A percentile compares a stretch with the other conserved stretches of the same genome.
Conservation (phyloP, 2,113 vertebrate species). For the Eolophus roseicapilla region DNA sequence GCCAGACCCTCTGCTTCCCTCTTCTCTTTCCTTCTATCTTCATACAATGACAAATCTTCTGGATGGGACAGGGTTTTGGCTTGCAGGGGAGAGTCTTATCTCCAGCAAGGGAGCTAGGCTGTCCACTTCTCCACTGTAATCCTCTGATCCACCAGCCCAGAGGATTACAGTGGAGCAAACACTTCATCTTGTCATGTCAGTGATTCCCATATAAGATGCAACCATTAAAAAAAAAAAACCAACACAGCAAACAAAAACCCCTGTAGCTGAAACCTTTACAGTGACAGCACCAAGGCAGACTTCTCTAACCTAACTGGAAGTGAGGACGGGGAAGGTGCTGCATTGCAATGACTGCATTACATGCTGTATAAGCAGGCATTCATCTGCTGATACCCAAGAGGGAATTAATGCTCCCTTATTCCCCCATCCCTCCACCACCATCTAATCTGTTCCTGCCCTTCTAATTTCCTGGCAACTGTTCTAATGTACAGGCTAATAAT, state of each 20-base stretch:
- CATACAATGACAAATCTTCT: not conserved
- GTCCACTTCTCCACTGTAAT: not conserved
- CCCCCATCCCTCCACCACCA: not conserved
- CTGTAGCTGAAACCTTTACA: not conserved
- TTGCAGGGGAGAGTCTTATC: not conserved
- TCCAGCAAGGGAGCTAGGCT: not conserved
- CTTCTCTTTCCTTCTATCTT: not conserved
- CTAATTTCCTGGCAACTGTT: slow-evolving; percentile 51
- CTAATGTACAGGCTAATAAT: slow-evolving; percentile 11
- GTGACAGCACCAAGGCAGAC: not conserved
- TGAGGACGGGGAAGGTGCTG: not conserved
- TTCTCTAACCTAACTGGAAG: not conserved
- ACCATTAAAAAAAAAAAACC: not conserved
- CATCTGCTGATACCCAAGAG: not conserved
- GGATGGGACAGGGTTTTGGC: not conserved
- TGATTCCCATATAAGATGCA: not conserved
- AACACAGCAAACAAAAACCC: not conserved
- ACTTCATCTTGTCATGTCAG: not conserved
- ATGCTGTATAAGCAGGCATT: not conserved
- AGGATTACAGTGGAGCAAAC: not conserved
- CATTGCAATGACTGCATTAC: not conserved
- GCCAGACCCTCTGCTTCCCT: not conserved
- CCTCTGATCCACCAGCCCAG: not conserved
- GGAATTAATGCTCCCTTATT: slow-evolving; percentile 23
- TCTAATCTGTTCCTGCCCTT: slow-evolving; percentile 16